Percentiles rank a stretch among this genome's conserved stretches.
phyloP scores from a whole-genome alignment of 1,140 invertebrate species.

The Conus betulinus region DNA sequence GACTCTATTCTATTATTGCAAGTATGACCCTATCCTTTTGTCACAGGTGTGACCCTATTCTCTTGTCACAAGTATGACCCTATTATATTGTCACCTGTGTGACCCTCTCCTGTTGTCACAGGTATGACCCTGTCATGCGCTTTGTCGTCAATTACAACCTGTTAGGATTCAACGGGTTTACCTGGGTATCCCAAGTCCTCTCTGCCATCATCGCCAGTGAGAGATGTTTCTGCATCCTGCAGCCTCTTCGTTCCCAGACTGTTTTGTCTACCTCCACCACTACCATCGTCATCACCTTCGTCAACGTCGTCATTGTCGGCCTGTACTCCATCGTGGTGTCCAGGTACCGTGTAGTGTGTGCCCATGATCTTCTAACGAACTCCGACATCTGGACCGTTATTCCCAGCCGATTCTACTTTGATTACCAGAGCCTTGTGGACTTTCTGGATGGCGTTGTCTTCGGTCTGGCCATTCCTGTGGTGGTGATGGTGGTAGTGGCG shows the following conservation, averaged over 20 bases:
- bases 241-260: constrained; percentile 2
- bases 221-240: constrained; percentile 27
- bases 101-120: not conserved
- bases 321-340: not conserved
- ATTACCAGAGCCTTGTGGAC: not conserved
- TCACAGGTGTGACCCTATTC: too few relatives aligned
- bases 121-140: not conserved
- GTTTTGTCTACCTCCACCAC: not conserved
- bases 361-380: not conserved
- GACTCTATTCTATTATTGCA: too few relatives aligned
- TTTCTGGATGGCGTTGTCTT: not conserved
- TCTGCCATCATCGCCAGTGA: constrained; percentile 29
- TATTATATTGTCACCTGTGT: too few relatives aligned
- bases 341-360: not conserved
- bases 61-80: too few relatives aligned
- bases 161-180: not conserved
- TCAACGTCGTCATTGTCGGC: not conserved
- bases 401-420: constrained; percentile 18
- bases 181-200: not conserved
- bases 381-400: not conserved
- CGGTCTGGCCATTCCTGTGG: not conserved
- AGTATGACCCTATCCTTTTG: too few relatives aligned
- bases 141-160: constrained; percentile 15
- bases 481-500: not conserved
- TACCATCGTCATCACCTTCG: not conserved